Percentiles rank a stretch among this genome's conserved stretches.
phyloP scores from a whole-genome alignment of 2,113 vertebrate species.

The Pelusios castaneus region DNA sequence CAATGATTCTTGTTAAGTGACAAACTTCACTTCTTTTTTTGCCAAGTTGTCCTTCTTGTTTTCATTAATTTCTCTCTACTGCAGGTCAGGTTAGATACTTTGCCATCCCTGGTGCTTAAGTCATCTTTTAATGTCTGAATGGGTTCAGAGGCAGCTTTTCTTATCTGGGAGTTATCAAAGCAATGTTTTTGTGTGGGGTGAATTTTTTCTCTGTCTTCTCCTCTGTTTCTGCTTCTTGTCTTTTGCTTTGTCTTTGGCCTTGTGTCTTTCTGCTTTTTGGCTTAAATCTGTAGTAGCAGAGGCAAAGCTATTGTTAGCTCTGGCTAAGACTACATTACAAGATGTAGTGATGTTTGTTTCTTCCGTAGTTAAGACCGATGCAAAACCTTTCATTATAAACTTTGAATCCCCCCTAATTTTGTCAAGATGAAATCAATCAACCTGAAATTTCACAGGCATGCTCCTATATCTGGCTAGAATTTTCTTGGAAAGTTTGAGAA shows the following conservation, averaged over 20 bases:
- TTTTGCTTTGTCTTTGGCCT: slow-evolving; percentile 60
- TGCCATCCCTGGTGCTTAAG: slow-evolving; percentile 12
- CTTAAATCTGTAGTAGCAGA: background rate
- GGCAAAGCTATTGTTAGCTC: slow-evolving; percentile 34
- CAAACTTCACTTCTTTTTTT: background rate
- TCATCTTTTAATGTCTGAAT: background rate
- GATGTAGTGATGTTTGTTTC: slow-evolving; percentile 6
- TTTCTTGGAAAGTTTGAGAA: slow-evolving; percentile 19
- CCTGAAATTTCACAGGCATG: slow-evolving; percentile 26
- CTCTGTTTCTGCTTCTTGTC: slow-evolving; percentile 61
- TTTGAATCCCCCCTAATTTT: slow-evolving; percentile 8
- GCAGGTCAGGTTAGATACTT: slow-evolving; percentile 6
- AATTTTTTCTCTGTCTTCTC: background rate
- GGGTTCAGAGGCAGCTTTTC: background rate
- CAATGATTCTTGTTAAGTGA: background rate
- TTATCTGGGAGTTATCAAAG: slow-evolving; percentile 31
- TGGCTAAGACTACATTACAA: slow-evolving; percentile 30
- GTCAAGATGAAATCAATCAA: slow-evolving; percentile 40
- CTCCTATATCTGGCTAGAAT: background rate
- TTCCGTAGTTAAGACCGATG: background rate
- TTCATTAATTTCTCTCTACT: background rate
- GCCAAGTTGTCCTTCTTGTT: background rate
- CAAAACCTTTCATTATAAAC: background rate
- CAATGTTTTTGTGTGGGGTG: background rate
- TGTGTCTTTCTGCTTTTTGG: slow-evolving; percentile 40